Evolutionary conservation across 2,888 invertebrate species (phyloP).

Genomic region (Cosmopolites sordidus): DNA sequence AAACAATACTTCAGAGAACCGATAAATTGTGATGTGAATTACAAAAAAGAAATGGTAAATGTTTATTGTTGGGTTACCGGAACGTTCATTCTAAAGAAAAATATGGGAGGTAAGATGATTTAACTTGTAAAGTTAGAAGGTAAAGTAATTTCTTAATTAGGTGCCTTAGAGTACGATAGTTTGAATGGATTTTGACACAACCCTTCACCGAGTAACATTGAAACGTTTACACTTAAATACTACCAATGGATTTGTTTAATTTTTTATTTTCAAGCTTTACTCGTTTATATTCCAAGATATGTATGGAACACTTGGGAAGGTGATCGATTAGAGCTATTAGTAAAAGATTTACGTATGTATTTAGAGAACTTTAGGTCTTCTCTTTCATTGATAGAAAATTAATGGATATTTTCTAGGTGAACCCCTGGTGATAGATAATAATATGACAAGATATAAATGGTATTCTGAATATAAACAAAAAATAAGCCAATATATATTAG

Average conservation of each 20-base stretch:
- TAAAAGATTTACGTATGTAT: slow-evolving; percentile 57
- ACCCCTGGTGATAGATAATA: slow-evolving; percentile 55
- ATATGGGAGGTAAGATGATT: slow-evolving; percentile 48
- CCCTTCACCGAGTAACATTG: background rate
- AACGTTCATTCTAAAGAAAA: too few species aligned
- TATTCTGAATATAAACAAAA: too few species aligned
- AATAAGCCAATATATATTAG: too few species aligned
- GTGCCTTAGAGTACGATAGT: background rate
- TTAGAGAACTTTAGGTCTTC: too few species aligned
- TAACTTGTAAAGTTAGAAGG: too few species aligned
- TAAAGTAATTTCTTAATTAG: too few species aligned
- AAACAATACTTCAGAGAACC: slow-evolving; percentile 85
- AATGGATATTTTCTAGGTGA: slow-evolving; percentile 47
- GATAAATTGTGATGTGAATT: slow-evolving; percentile 65
- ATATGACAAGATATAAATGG: slow-evolving; percentile 54
- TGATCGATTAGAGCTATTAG: slow-evolving; percentile 57
- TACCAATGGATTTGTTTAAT: too few species aligned
- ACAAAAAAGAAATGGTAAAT: too few species aligned
- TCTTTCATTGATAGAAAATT: background rate
- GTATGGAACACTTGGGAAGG: slow-evolving; percentile 71
- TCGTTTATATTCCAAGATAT: slow-evolving; percentile 65
- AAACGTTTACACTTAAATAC: slow-evolving; percentile 53
- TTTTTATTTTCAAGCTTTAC: too few species aligned
- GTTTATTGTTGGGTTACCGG: too few species aligned
- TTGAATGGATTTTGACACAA: slow-evolving; percentile 50